Evolutionary conservation across 2,797 vertebrate species (phyloP), one percentile per base, ranked within the genome.

Genomic region (Pseudochaenichthys georgianus): DNA sequence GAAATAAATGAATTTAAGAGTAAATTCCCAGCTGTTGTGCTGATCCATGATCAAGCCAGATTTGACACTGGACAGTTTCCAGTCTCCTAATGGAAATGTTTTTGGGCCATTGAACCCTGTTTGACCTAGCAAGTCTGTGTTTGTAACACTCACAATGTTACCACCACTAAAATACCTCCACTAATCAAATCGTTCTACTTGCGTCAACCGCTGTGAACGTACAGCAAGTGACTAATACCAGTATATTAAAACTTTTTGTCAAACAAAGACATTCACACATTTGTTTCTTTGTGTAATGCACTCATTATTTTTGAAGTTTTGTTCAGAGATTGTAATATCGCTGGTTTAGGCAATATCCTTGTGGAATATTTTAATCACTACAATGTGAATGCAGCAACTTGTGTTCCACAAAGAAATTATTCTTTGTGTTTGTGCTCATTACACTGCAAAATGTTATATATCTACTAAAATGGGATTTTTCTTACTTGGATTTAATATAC

Each of bases 321-420:
- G 52, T 73, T 75, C 12, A 55, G 15, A 70, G 45, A 50, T 64
- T 41, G 23, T n/a, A 19, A n/a, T 66, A 45, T 50, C 16, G 52
- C 7, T 48, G 34, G 9, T 63, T 77, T 28, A 28, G 28, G 28
- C 28, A 28, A 9, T 67, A 60, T 8, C 21, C 38, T 4, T 45
- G 43, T 64, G 9, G 53, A 17, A 19, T 21, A 59, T 53, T 81
- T 67, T 57, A 74, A 87, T 64, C 19, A 62, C 13, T 70, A 69
- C 69, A 74, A n/a, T 57, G 41, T 67, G 23, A n/a, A 68, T 21
- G 65, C 28, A 13, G 19, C 34, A 45, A 41, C 52, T 45, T 47
- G 28, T 28, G 28, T 9, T 38, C 16, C 47, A 38, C 23, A 31
- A 38, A 38, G 0, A 38, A 38, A 38, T 38, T 15, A 6, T 6